These are phyloP conservation scores for Uloborus diversus DNA, from an alignment of 1,140 invertebrate species.

Conservation along the genomic window DNA sequence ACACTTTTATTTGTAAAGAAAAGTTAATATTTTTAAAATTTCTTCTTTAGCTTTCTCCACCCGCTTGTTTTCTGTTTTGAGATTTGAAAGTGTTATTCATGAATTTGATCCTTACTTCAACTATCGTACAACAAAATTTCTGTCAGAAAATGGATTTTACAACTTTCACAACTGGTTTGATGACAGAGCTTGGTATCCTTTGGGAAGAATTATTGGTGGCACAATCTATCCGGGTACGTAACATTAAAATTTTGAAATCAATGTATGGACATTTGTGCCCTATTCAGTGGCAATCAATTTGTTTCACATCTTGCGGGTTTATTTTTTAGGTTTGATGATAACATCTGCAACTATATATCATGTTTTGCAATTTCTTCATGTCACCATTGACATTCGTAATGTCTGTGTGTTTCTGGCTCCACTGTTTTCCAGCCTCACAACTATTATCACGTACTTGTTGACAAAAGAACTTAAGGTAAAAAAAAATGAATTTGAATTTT, in stretches of 20 bases:
- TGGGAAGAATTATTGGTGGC: conserved; percentile 95
- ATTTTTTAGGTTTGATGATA: conserved; percentile 82
- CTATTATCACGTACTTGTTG: conserved; percentile 92
- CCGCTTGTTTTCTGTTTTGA: conserved; percentile 92
- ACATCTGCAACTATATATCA: conserved; percentile 94
- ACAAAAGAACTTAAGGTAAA: conserved; percentile 93
- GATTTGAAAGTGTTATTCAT: conserved; percentile 98
- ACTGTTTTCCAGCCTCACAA: conserved; percentile 95
- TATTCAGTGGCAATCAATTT: too few relatives aligned
- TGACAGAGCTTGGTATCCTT: conserved; percentile 97
- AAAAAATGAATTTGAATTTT: conserved; percentile 33
- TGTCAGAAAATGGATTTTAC: conserved; percentile 97
- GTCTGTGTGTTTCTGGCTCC: conserved; percentile 98
- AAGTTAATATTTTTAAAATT: too few relatives aligned
- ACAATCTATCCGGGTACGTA: conserved; percentile 90
- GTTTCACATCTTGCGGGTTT: too few relatives aligned
- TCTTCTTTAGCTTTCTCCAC: conserved; percentile 94
- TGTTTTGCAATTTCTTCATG: conserved; percentile 86
- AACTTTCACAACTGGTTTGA: conserved; percentile 99
- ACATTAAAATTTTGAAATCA: too few relatives aligned
- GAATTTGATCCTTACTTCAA: conserved; percentile 99
- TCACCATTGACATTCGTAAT: conserved; percentile 96
- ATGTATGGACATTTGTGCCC: too few relatives aligned
- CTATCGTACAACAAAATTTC: conserved; percentile 93
- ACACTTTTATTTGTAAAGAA: too few relatives aligned